phyloP scores from a whole-genome alignment of 1,140 invertebrate species.

The Venturia canescens region DNA sequence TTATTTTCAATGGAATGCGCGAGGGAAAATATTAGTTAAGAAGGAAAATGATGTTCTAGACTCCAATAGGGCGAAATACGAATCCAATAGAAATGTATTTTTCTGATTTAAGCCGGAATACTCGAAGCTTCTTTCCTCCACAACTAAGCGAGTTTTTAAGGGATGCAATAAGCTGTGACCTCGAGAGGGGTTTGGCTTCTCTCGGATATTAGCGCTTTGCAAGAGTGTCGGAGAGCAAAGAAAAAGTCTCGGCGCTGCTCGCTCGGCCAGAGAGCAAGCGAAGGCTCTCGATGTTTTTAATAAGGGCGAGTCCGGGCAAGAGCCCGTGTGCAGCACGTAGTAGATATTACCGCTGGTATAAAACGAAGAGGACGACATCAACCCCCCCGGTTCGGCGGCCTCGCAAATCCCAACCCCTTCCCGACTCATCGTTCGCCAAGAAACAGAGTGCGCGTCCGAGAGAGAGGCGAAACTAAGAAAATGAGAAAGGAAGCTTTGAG shows the following conservation, averaged over 20 bases:
- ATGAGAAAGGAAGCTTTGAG: not conserved
- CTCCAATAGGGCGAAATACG: no score
- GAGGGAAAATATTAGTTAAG: no score
- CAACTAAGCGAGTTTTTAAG: constrained; percentile 18
- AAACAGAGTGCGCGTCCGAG: not conserved
- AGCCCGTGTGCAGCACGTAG: constrained; percentile 64
- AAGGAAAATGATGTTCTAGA: no score
- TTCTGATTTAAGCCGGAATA: not conserved
- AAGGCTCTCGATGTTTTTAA: constrained; percentile 71
- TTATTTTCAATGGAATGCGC: not conserved
- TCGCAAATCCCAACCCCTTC: constrained; percentile 47
- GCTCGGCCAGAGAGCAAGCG: constrained; percentile 38
- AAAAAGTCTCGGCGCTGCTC: constrained; percentile 66
- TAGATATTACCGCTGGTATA: constrained; percentile 67
- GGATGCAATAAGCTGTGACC: constrained; percentile 21
- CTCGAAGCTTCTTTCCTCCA: not conserved
- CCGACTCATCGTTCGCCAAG: constrained; percentile 47
- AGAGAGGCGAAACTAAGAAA: constrained; percentile 4
- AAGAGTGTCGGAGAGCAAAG: constrained; percentile 23
- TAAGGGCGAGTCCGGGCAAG: constrained; percentile 67
- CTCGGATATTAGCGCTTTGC: constrained; percentile 39
- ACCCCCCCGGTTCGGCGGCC: constrained; percentile 24
- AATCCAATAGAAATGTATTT: not conserved
- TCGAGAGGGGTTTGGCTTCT: not conserved
- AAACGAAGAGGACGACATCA: constrained; percentile 30